These are phyloP conservation scores for Philaenus spumarius DNA, from an alignment of 1,140 invertebrate genomes.

Conservation along the genomic window DNA sequence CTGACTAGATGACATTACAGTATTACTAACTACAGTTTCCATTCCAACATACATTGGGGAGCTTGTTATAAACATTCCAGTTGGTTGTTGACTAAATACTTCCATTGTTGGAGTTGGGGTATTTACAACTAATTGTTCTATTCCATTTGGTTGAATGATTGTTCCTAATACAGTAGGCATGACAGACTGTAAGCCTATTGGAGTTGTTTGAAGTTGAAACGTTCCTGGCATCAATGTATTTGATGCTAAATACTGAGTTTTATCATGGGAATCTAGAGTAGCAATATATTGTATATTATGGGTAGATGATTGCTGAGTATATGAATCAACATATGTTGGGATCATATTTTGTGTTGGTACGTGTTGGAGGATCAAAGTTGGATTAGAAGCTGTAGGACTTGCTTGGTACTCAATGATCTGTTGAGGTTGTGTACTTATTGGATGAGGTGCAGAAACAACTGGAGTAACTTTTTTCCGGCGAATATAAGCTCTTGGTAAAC, in stretches of 20 bases:
- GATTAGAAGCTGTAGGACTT: conserved; percentile 28
- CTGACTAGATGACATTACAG: conserved; percentile 76
- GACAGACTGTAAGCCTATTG: conserved; percentile 41
- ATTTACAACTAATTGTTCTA: conserved; percentile 53
- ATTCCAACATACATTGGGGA: conserved; percentile 73
- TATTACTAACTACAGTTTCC: conserved; percentile 77
- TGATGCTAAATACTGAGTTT: conserved; percentile 42
- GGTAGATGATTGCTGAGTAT: conserved; percentile 55
- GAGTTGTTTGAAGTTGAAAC: conserved; percentile 34
- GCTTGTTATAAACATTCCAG: conserved; percentile 43
- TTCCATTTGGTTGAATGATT: conserved; percentile 52
- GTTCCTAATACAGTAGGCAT: conserved; percentile 53
- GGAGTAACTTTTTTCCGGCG: not conserved
- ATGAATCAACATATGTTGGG: conserved; percentile 58
- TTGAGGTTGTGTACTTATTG: not conserved
- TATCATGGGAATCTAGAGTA: conserved; percentile 55
- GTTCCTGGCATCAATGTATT: conserved; percentile 42
- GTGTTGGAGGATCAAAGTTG: conserved; percentile 59
- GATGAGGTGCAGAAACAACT: not conserved
- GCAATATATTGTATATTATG: conserved; percentile 64
- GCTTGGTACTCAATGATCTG: conserved; percentile 2
- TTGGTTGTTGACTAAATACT: conserved; percentile 44
- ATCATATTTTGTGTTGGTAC: conserved; percentile 56
- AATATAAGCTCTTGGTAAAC: not conserved
- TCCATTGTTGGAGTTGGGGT: conserved; percentile 54